Percentiles rank a stretch among this genome's conserved stretches.
Evolutionary conservation across 2,113 vertebrate genomes (phyloP).

Genomic region (Dicerorhinus sumatrensis): DNA sequence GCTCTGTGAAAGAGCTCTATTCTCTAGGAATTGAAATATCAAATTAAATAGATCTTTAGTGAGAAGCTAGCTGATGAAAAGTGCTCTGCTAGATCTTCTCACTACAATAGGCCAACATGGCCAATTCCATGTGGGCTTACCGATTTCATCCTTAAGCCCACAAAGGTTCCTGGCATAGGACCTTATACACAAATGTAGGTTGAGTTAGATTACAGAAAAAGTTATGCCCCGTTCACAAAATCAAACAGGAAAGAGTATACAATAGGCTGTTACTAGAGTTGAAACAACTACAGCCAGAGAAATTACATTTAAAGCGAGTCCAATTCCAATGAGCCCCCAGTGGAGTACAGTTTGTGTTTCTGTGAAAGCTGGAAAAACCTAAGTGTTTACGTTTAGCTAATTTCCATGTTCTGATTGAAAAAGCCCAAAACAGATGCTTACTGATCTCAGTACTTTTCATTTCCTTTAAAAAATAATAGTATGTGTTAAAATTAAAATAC

Average conservation of each 20-base stretch:
- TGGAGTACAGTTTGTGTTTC: not conserved
- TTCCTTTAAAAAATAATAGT: constrained; percentile 46
- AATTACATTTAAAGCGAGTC: constrained; percentile 4
- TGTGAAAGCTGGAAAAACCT: constrained; percentile 1
- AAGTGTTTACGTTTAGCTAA: not conserved
- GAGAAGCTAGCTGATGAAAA: not conserved
- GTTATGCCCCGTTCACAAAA: not conserved
- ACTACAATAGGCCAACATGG: not conserved
- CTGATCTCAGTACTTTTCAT: constrained; percentile 7
- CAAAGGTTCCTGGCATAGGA: not conserved
- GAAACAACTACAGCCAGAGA: not conserved
- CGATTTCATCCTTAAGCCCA: not conserved
- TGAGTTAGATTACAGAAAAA: constrained; percentile 6
- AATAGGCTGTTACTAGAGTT: not conserved
- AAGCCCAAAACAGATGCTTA: not conserved
- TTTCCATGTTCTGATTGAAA: not conserved
- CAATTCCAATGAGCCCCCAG: not conserved
- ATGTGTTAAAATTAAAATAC: constrained; percentile 3
- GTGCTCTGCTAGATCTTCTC: not conserved
- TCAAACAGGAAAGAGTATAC: not conserved
- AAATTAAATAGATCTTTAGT: constrained; percentile 17
- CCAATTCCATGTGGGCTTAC: not conserved
- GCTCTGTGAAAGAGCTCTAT: not conserved
- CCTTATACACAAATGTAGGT: not conserved
- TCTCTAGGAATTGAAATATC: not conserved